Evolutionary conservation across 2,797 vertebrate genomes (phyloP), one percentile per base, ranked within the genome.

Genomic region (Pangasius sanitwongsei): DNA sequence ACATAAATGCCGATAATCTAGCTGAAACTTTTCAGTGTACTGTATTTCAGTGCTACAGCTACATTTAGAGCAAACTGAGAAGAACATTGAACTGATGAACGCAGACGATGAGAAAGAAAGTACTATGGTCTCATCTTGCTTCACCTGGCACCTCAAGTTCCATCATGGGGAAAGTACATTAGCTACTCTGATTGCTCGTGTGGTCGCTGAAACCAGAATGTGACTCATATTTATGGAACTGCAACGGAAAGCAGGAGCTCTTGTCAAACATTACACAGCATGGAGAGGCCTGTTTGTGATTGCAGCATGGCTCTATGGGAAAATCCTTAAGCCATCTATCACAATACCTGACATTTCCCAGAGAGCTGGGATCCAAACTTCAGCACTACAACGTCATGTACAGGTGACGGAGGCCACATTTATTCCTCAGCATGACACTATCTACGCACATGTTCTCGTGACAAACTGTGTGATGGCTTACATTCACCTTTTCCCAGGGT

Each of bases 321-420:
- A 92, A 90, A 91, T 50, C 57, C 50, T 15, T 6, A 57, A 67
- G 59, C 86, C 88, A 94, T 94, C 90, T 59, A 94, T 96, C 94
- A 95, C 87, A 85, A 80, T 53, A 44, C 48, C 72, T 85, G 84
- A 92, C 91, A 61, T 63, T 92, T 94, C 86, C 93, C 91, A 90
- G 88, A 87, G 90, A 91, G 83, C 18, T 16, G 72, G 57, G 61
- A 59, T 48, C 31, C 61, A 85, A 55, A 50, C n/a, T 44, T 55
- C 41, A 57, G 83, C 28, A 87, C 67, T 63, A 89, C 48, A 44
- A 28, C 31, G 16, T 50, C 81, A 83, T 37, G 63, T 67, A 34
- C 89, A 90, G 85, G 89, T 89, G 78, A 89, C 82, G 25, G n/a
- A 89, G 83, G 80, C 69, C 85, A 41, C 74, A 59, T 72, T 89